phyloP scores from a whole-genome alignment of 2,797 vertebrate genomes.

The Diplodus sargus region DNA sequence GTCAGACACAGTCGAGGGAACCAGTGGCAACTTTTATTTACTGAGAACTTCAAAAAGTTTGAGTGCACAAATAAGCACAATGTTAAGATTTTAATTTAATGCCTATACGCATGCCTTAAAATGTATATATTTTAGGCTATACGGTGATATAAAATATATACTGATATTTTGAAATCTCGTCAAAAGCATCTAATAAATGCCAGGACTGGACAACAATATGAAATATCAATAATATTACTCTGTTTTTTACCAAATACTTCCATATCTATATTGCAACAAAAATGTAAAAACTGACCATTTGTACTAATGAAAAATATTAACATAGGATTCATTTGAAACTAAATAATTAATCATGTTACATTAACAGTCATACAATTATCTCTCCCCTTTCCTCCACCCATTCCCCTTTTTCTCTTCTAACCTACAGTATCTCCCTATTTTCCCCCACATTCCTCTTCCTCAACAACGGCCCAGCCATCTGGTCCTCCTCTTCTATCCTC shows the following conservation, averaged over 20 bases:
- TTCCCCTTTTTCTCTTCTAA: background rate
- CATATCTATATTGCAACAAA: too few species aligned
- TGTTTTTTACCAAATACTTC: too few species aligned
- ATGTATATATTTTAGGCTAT: too few species aligned
- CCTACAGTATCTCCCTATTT: constrained; percentile 15
- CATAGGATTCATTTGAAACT: background rate
- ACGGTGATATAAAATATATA: too few species aligned
- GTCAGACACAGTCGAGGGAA: background rate
- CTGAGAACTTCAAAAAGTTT: constrained; percentile 3
- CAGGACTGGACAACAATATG: too few species aligned
- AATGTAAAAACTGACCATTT: too few species aligned
- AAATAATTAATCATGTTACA: background rate
- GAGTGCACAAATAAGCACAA: background rate
- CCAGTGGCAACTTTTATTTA: background rate
- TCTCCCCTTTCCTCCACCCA: background rate
- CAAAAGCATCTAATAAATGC: too few species aligned
- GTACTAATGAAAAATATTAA: too few species aligned
- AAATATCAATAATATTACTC: too few species aligned
- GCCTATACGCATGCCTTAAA: background rate
- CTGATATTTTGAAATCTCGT: too few species aligned
- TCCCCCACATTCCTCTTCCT: constrained; percentile 8
- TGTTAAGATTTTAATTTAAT: background rate
- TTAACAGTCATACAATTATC: background rate
- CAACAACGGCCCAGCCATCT: constrained; percentile 39
- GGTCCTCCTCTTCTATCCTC: constrained; percentile 24